Evolutionary conservation across 2,888 invertebrate species (phyloP), one percentile per base, ranked within the genome.

Genomic region (Galerucella pusilla): DNA sequence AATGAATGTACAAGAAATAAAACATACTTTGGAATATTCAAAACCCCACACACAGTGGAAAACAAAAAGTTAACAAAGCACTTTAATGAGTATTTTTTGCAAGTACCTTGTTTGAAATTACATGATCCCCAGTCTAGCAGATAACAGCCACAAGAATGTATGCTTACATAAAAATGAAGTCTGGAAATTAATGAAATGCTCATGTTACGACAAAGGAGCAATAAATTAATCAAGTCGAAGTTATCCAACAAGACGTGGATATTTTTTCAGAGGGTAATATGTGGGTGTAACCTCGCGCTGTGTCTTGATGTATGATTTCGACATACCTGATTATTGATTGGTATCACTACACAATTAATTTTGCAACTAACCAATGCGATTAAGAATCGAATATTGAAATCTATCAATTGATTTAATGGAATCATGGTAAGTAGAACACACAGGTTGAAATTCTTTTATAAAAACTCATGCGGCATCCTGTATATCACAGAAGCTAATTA

Each of bases 151-250:
- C 52, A 52, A 52, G 52, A 54, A 54, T 16, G 57, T 57, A 57
- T 57, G 20, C 20, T 20, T 20, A 57, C 20, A 16, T 54, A 54
- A 54, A 54, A 54, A n/a, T 54, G 6, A 69, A 67, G 16, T 12
- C 35, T 61, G 25, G 35, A 61, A 61, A 61, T 61, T 61, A 61
- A 61, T 61, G 61, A 35, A 61, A 61, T 28, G 61, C 35, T 61
- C n/a, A 3, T 14, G 35, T 35, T 35, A 12, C 57, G 16, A 16
- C 16, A 57, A 57, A 16, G 35, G 12, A 61, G 35, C 61, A 35
- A 57, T 61, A 61, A 61, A 61, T 61, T 60, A 60, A 25, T 60
- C 11, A 57, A n/a, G 59, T 10, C n/a, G 12, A 35, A 61, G 61
- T 61, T 61, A 28, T 60, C 25, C 61, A n/a, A 61, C 35, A 16